Percentiles rank a stretch among this genome's conserved stretches.
These are phyloP conservation scores for Ennomos quercinarius DNA, from an alignment of 2,888 invertebrate genomes.

Conservation along the genomic window DNA sequence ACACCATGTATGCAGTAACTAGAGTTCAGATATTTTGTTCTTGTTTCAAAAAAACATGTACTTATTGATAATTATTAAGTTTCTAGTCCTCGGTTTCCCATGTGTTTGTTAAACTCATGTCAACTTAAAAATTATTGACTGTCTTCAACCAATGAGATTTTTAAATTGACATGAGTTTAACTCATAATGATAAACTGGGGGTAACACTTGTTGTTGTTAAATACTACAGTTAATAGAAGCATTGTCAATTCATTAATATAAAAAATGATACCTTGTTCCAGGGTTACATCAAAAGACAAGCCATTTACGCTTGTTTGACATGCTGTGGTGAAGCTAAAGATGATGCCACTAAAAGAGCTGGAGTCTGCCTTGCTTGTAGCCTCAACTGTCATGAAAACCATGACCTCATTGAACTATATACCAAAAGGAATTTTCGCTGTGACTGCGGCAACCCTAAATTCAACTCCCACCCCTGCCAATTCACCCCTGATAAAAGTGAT, in stretches of 20 bases:
- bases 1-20: too few species aligned
- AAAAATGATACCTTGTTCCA: slow-evolving; percentile 64
- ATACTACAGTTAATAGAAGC: too few species aligned
- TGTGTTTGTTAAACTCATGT: too few species aligned
- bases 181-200: too few species aligned
- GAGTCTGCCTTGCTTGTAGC: slow-evolving; percentile 97
- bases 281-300: slow-evolving; percentile 97
- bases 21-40: too few species aligned
- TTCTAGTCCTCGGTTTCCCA: too few species aligned
- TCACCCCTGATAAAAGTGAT: slow-evolving; percentile 87
- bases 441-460: slow-evolving; percentile 96
- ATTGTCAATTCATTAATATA: background rate
- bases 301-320: slow-evolving; percentile 97
- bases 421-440: slow-evolving; percentile 97
- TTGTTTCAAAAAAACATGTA: too few species aligned
- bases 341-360: slow-evolving; percentile 88
- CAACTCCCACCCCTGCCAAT: slow-evolving; percentile 87
- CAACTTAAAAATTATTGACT: too few species aligned
- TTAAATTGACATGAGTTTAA: too few species aligned
- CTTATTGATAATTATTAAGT: too few species aligned
- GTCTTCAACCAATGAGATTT: too few species aligned
- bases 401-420: slow-evolving; percentile 97
- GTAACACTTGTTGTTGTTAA: too few species aligned
- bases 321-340: slow-evolving; percentile 89
- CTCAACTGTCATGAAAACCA: slow-evolving; percentile 98